Percentiles rank a stretch among this genome's conserved stretches.
Evolutionary conservation across 2,113 vertebrate genomes (phyloP).

Genomic region (Callorhinus ursinus): DNA sequence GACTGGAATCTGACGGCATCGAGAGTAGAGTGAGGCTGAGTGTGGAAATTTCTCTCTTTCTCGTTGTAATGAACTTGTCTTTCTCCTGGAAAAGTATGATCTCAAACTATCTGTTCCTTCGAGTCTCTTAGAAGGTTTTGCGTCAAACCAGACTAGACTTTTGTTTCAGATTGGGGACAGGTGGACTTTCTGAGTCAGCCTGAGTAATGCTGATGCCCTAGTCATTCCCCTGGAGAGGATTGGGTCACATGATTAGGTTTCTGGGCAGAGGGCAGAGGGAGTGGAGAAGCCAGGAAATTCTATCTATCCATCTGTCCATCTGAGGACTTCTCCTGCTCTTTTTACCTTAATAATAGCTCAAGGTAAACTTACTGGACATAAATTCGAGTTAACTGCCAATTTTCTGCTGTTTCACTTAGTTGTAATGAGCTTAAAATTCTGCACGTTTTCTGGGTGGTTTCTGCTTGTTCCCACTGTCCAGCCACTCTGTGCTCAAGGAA

Average conservation of each 20-base stretch:
- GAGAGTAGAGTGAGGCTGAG: not conserved
- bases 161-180: not conserved
- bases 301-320: not conserved
- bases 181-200: not conserved
- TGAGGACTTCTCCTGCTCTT: not conserved
- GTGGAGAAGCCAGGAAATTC: not conserved
- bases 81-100: not conserved
- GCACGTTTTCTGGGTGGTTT: not conserved
- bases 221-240: too few relatives aligned
- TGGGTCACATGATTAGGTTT: not conserved
- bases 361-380: not conserved
- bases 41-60: not conserved
- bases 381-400: too few relatives aligned
- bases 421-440: not conserved
- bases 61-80: not conserved
- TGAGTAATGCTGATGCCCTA: not conserved
- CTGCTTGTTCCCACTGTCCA: fast-evolving
- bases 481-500: not conserved
- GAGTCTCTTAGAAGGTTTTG: not conserved
- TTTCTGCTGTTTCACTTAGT: not conserved
- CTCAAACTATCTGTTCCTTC: not conserved
- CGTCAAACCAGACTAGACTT: not conserved
- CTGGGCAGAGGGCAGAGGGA: not conserved
- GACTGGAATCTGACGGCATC: not conserved
- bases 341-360: not conserved